Evolutionary conservation across 2,888 invertebrate species (phyloP).

Genomic region (Cremastobaeus sp.): DNA sequence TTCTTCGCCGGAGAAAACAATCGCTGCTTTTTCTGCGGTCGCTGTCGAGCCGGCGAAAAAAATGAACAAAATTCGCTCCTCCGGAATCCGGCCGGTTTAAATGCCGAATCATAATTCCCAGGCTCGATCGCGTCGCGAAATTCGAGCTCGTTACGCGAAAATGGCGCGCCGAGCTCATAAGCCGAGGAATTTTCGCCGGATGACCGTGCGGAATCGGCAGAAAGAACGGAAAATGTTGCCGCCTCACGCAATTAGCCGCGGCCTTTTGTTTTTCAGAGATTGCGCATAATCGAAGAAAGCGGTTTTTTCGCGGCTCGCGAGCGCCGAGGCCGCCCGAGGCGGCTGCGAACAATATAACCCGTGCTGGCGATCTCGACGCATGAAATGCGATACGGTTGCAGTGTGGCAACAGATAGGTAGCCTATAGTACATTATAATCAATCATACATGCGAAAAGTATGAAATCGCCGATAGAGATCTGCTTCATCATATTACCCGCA

Average conservation of each 20-base stretch:
- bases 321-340: conserved; percentile 6
- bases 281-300: conserved; percentile 28
- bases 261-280: conserved; percentile 6
- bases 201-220: background rate
- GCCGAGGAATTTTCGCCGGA: background rate
- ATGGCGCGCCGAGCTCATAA: too few species aligned
- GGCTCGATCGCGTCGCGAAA: conserved; percentile 9
- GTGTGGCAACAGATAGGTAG: conserved; percentile 36
- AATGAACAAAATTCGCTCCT: conserved; percentile 8
- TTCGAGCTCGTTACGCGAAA: background rate
- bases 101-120: conserved; percentile 8
- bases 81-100: conserved; percentile 6
- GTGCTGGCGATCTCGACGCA: conserved; percentile 14
- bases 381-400: conserved; percentile 51
- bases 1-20: conserved; percentile 46
- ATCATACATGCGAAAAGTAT: conserved; percentile 49
- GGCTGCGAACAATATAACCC: conserved; percentile 25
- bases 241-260: conserved; percentile 10
- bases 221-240: conserved; percentile 1
- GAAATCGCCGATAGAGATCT: conserved; percentile 48
- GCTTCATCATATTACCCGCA: conserved; percentile 47
- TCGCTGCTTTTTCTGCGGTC: conserved; percentile 19
- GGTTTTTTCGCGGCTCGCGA: conserved; percentile 8
- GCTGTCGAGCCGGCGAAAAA: conserved; percentile 15
- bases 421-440: conserved; percentile 39